These are phyloP conservation scores for Zoroaster sp. DNA, from an alignment of 53 echinoderm and acorn worm species.

Conservation along the genomic window DNA sequence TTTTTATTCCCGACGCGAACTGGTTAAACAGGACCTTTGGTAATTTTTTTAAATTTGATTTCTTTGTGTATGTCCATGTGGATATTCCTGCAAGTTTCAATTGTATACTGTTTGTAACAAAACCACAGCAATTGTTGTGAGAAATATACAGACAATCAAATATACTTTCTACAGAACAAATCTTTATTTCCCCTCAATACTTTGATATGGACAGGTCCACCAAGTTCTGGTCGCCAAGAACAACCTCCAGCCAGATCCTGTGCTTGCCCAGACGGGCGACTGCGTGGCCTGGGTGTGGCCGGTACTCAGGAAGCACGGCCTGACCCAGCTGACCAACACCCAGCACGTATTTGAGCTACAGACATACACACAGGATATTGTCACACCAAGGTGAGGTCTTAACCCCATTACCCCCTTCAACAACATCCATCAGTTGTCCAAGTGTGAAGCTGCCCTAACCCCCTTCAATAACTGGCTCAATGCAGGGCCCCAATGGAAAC, in stretches of 20 bases:
- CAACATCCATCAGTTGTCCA: too few species aligned
- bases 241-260: slow-evolving; percentile 74
- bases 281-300: slow-evolving; percentile 90
- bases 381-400: slow-evolving; percentile 70
- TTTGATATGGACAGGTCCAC: slow-evolving; percentile 47
- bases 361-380: slow-evolving; percentile 76
- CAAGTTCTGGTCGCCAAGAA: slow-evolving; percentile 72
- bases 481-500: too few species aligned
- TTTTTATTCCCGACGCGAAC: too few species aligned
- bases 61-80: not conserved
- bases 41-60: too few species aligned
- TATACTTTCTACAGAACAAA: too few species aligned
- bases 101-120: too few species aligned
- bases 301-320: slow-evolving; percentile 67
- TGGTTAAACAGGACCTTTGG: too few species aligned
- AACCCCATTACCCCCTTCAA: too few species aligned
- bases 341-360: slow-evolving; percentile 76
- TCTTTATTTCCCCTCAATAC: not conserved
- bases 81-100: not conserved
- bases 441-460: too few species aligned
- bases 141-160: too few species aligned
- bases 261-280: slow-evolving; percentile 62
- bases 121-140: too few species aligned
- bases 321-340: slow-evolving; percentile 64
- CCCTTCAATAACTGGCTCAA: too few species aligned